Evolutionary conservation across 2,888 invertebrate species (phyloP).

Genomic region (Steinernema carpocapsae): DNA sequence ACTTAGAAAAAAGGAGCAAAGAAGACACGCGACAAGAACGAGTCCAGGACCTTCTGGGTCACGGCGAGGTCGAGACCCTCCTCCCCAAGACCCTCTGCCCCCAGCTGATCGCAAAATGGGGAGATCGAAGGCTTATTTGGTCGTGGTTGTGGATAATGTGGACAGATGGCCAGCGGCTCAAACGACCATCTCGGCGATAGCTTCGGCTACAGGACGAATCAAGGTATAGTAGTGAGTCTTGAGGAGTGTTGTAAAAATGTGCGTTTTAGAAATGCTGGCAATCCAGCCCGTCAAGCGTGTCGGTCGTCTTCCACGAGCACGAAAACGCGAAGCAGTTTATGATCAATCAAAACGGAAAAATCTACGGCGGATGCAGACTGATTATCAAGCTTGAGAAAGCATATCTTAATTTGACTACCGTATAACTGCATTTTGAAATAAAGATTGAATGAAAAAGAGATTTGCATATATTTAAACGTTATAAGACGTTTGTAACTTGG

Average conservation of each 20-base stretch:
- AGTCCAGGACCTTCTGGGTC: neutral
- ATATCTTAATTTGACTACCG: neutral
- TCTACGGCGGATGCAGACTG: constrained; percentile 31
- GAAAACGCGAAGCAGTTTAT: constrained; percentile 65
- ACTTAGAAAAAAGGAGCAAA: constrained; percentile 50
- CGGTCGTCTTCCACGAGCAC: constrained; percentile 61
- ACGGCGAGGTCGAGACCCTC: neutral
- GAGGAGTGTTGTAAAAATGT: constrained; percentile 2
- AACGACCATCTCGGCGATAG: neutral
- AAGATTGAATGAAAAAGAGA: too few relatives aligned
- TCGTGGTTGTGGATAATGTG: constrained; percentile 12
- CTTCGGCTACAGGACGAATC: constrained; percentile 15
- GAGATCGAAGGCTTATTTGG: constrained; percentile 35
- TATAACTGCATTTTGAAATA: too few relatives aligned
- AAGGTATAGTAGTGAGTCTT: too few relatives aligned
- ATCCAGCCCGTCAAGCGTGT: constrained; percentile 53
- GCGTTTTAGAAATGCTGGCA: constrained; percentile 64
- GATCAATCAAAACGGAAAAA: constrained; percentile 63
- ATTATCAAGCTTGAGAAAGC: neutral
- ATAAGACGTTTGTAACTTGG: too few relatives aligned
- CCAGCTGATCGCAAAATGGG: constrained; percentile 22
- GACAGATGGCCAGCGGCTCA: constrained; percentile 7
- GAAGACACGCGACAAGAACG: neutral
- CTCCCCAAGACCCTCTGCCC: constrained; percentile 6
- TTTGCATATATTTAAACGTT: too few relatives aligned